These are phyloP conservation scores for Drosophila rubida DNA, from an alignment of 2,888 invertebrate genomes.

Conservation along the genomic window DNA sequence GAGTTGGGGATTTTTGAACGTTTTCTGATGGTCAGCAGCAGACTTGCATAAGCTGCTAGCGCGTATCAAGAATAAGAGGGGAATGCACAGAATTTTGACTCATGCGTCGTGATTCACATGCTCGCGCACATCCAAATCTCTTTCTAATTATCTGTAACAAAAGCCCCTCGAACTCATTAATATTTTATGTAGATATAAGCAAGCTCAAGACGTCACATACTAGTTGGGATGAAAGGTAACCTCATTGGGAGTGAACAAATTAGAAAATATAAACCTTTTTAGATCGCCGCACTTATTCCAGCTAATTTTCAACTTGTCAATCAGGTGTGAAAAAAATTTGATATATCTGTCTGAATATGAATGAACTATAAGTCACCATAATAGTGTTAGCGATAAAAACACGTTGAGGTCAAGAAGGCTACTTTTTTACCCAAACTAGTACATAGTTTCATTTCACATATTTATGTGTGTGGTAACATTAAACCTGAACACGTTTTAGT, in stretches of 20 bases:
- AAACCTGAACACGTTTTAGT: conserved; percentile 27
- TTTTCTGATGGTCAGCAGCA: neutral
- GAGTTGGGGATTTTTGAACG: neutral
- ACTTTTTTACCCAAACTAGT: too few species aligned
- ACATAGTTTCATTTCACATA: conserved; percentile 2
- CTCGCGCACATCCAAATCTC: neutral
- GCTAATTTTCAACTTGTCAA: too few species aligned
- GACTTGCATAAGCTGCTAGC: neutral
- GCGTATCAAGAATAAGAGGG: neutral
- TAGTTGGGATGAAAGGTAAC: too few species aligned
- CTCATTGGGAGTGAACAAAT: too few species aligned
- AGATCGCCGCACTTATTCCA: too few species aligned
- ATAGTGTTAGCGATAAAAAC: too few species aligned
- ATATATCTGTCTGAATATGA: too few species aligned
- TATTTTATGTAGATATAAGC: conserved; percentile 3
- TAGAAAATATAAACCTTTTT: too few species aligned
- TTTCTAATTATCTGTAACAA: neutral
- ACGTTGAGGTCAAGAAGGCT: too few species aligned
- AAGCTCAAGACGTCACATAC: conserved; percentile 1
- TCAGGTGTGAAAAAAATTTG: too few species aligned
- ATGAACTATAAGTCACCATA: too few species aligned
- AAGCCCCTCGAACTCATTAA: conserved; percentile 1
- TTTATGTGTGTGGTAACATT: conserved; percentile 16
- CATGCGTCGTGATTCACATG: conserved; percentile 13
- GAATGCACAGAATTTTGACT: conserved; percentile 7